Evolutionary conservation across 2,113 vertebrate genomes (phyloP).

Genomic region (Equus quagga): DNA sequence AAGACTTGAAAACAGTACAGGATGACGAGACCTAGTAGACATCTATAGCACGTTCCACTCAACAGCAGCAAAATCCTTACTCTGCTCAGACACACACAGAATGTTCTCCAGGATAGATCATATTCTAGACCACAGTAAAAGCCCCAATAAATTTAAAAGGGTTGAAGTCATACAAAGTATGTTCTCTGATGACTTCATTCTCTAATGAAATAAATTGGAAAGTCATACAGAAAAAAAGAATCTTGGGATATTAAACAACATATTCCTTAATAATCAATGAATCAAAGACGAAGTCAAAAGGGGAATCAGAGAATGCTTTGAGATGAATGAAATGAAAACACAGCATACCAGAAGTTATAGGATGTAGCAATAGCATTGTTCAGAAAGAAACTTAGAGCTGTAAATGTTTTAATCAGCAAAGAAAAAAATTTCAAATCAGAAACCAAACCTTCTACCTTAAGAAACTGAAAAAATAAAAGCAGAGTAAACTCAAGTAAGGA

Average conservation of each 20-base stretch:
- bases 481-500: background rate
- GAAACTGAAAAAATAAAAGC: background rate
- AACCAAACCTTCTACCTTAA: background rate
- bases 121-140: too few species aligned
- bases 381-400: too few species aligned
- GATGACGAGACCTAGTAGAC: background rate
- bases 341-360: too few species aligned
- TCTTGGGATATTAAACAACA: background rate
- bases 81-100: background rate
- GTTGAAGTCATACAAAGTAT: background rate
- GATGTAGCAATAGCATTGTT: too few species aligned
- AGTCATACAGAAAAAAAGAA: background rate
- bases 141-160: too few species aligned
- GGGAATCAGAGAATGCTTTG: too few species aligned
- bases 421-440: too few species aligned
- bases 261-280: background rate
- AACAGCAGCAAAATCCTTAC: background rate
- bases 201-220: background rate
- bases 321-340: too few species aligned
- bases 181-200: background rate
- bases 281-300: background rate
- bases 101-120: background rate
- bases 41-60: background rate
- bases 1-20: background rate
- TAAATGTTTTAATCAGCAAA: too few species aligned